phyloP scores from a whole-genome alignment of 2,797 vertebrate species.

The Chaetodon trifasciatus region DNA sequence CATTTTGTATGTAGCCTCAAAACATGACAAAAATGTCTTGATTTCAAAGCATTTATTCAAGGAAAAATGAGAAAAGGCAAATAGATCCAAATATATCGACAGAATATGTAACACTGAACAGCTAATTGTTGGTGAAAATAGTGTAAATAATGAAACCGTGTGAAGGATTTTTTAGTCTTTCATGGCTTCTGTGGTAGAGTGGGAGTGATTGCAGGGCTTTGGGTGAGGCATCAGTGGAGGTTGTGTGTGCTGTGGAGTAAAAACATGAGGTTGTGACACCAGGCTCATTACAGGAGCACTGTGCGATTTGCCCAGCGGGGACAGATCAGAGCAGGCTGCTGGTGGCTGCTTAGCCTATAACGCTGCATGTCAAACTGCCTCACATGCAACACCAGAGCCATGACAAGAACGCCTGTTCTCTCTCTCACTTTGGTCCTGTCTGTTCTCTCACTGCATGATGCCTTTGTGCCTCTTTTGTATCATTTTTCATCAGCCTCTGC shows the following conservation, averaged over 20 bases:
- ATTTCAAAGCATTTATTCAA: not conserved
- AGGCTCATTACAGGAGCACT: slow-evolving; percentile 46
- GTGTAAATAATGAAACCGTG: not conserved
- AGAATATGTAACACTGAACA: not conserved
- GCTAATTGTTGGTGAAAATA: not conserved
- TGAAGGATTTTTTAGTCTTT: slow-evolving; percentile 5
- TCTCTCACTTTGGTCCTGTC: not conserved
- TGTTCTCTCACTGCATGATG: not conserved
- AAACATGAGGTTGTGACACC: slow-evolving; percentile 46
- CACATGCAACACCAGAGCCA: slow-evolving; percentile 39
- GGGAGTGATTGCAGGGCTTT: not conserved
- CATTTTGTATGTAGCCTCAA: slow-evolving; percentile 6
- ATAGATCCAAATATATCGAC: not conserved
- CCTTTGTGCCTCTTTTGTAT: slow-evolving; percentile 18
- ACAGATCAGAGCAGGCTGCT: slow-evolving; percentile 55
- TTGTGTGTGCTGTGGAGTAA: slow-evolving; percentile 23
- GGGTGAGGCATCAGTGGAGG: slow-evolving; percentile 25
- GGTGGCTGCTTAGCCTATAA: slow-evolving; percentile 48
- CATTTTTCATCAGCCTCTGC: slow-evolving; percentile 8
- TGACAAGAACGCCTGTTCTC: slow-evolving; percentile 34
- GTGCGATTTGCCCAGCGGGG: slow-evolving; percentile 51
- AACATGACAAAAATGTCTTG: not conserved
- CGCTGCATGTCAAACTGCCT: slow-evolving; percentile 53
- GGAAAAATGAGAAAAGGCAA: not conserved
- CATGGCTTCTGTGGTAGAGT: slow-evolving; percentile 3